Percentiles rank a stretch among this genome's conserved stretches.
These are phyloP conservation scores for Ophioderma brevispina DNA, from an alignment of 35 echinoderm and acorn worm species.

Conservation along the genomic window DNA sequence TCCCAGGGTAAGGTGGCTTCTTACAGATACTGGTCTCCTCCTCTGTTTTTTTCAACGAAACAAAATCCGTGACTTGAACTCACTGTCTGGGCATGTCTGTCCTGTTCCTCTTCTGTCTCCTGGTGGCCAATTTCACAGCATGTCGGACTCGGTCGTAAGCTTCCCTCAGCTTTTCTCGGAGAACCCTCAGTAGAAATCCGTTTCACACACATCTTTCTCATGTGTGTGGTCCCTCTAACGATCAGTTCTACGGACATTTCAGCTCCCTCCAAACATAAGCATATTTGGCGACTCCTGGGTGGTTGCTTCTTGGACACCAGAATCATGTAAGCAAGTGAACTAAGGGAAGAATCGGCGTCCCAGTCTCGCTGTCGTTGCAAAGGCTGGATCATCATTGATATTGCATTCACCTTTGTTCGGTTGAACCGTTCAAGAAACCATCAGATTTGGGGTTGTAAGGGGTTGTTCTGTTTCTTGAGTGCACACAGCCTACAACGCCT, in stretches of 20 bases:
- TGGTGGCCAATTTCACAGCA: background rate
- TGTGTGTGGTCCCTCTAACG: background rate
- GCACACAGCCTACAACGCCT: conserved; percentile 18
- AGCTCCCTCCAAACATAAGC: background rate
- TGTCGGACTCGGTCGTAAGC: background rate
- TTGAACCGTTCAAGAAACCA: conserved; percentile 60
- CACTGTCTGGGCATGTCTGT: background rate
- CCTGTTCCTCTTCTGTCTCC: conserved; percentile 32
- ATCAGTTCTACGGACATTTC: background rate
- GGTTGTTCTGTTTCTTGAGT: conserved; percentile 26
- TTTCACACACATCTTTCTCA: background rate
- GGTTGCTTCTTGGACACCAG: background rate
- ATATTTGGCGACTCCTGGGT: background rate
- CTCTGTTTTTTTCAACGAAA: conserved; percentile 32
- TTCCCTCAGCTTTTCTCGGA: background rate
- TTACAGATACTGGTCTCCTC: conserved; percentile 30
- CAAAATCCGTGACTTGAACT: background rate
- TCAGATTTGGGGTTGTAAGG: conserved; percentile 60
- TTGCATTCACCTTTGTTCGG: conserved; percentile 27
- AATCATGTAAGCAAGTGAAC: background rate
- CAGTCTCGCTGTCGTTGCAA: background rate
- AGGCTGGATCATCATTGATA: conserved; percentile 23
- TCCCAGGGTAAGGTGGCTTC: conserved; percentile 23
- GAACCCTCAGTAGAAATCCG: conserved; percentile 1
- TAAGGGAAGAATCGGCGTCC: background rate